These are phyloP conservation scores for Oryzias celebensis DNA, from an alignment of 2,113 vertebrate genomes.

Conservation along the genomic window DNA sequence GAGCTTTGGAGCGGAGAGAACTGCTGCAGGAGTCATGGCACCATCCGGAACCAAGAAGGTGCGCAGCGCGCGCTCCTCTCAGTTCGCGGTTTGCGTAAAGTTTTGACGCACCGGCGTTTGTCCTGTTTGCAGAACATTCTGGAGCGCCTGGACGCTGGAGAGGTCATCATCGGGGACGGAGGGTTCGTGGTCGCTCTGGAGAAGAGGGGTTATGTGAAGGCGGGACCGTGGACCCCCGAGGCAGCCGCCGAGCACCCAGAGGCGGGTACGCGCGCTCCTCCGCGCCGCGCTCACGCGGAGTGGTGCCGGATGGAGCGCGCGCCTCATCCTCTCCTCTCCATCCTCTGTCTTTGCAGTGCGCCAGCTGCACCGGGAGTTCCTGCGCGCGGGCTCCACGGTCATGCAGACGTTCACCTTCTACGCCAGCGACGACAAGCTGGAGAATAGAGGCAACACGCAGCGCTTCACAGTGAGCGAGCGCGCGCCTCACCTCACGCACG, in stretches of 20 bases:
- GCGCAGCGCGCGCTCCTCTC: neutral
- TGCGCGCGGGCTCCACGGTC: conserved; percentile 90
- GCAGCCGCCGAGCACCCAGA: conserved; percentile 91
- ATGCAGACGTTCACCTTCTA: conserved; percentile 98
- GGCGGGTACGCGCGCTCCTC: conserved; percentile 76
- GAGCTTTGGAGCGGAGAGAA: neutral
- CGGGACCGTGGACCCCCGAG: conserved; percentile 97
- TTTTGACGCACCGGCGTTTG: neutral
- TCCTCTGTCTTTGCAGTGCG: conserved; percentile 78
- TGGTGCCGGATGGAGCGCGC: no score
- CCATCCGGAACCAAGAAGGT: conserved; percentile 73
- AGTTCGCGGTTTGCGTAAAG: neutral
- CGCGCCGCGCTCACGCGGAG: no score
- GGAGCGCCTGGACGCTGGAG: conserved; percentile 88
- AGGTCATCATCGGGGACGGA: conserved; percentile 93
- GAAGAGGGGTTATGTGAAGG: conserved; percentile 95
- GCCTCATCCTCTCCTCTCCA: no score
- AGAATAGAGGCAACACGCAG: conserved; percentile 92
- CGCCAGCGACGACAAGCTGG: conserved; percentile 95
- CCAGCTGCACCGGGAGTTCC: conserved; percentile 96
- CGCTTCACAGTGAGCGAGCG: conserved; percentile 84
- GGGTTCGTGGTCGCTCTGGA: conserved; percentile 96
- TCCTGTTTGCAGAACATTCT: conserved; percentile 83
- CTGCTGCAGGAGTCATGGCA: conserved; percentile 66
- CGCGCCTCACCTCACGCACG: neutral